Evolutionary conservation across 2,113 vertebrate genomes (phyloP), one percentile per base, ranked within the genome.

Genomic region (Phrynosoma platyrhinos): DNA sequence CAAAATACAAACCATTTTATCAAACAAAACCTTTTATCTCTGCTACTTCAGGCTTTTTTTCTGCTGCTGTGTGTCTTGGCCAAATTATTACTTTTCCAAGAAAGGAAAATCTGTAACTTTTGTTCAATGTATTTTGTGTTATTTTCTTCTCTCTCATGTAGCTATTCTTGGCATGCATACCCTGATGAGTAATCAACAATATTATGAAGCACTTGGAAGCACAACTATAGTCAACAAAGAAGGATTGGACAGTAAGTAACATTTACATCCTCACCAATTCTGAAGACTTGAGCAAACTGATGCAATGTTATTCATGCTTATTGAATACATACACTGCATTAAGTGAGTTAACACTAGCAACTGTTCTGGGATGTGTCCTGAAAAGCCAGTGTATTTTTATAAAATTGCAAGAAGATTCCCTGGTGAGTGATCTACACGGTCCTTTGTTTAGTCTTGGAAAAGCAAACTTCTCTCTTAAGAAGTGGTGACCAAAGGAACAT

Each of bases 141-240:
- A 87, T 86, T 89, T 86, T 68, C 83, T 64, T 84, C 66, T 79
- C 78, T 91, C 87, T 80, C 27, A 72, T 87, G 1, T 94, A 99
- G 99, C 99, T 84, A 99, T 99, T 94, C 97, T 99, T 94, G 99
- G 99, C 27, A 99, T 99, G 99, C 98, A 99, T 95, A 99, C 99
- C 2, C 96, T 99, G 94, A 99, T 99, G 99, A 99, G 99, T 92
- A 99, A 98, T 96, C 98, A 99, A 94, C 99, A 99, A 95, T 99
- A 99, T 96, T 99, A 99, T 18, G 98, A 98, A 95, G 98, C 99
- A 12, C 94, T 99, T 94, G 98, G 98, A 90, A 99, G 98, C 97
- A 99, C 98, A 96, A 98, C 96, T 91, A 99, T 99, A 0, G 98
- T 99, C 94, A 99, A 99, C 98, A 99, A 98, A 95, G 98, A 99